A percentile compares a stretch with the other conserved stretches of the same genome.
These are phyloP conservation scores for Melanotaenia boesemani DNA, from an alignment of 2,797 vertebrate genomes.

Conservation along the genomic window DNA sequence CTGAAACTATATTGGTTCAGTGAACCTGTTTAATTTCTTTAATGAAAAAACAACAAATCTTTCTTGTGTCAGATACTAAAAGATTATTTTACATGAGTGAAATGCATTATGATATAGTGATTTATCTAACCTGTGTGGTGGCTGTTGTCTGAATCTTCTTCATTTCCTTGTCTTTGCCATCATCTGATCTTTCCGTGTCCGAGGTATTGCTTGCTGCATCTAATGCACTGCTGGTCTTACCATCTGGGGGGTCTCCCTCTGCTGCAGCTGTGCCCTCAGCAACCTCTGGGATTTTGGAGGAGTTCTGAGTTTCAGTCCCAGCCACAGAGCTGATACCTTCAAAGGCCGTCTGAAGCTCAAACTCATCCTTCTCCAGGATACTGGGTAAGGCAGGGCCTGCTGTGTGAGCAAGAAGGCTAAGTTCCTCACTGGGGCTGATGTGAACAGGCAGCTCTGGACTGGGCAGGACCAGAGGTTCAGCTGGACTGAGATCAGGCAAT, in stretches of 20 bases:
- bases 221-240: slow-evolving; percentile 56
- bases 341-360: slow-evolving; percentile 87
- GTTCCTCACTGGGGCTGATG: slow-evolving; percentile 85
- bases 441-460: slow-evolving; percentile 81
- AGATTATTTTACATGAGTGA: background rate
- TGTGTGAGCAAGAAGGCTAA: slow-evolving; percentile 90
- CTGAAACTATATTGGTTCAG: slow-evolving; percentile 1
- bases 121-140: slow-evolving; percentile 89
- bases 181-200: slow-evolving; percentile 90
- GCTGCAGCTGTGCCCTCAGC: slow-evolving; percentile 76
- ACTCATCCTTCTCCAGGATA: slow-evolving; percentile 90
- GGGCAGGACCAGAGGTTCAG: slow-evolving; percentile 85
- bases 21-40: slow-evolving; percentile 4
- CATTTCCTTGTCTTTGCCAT: slow-evolving; percentile 90
- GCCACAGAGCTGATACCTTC: slow-evolving; percentile 82
- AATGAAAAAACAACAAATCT: slow-evolving; percentile 54
- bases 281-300: slow-evolving; percentile 82
- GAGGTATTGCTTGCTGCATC: slow-evolving; percentile 86
- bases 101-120: background rate
- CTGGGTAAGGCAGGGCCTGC: slow-evolving; percentile 80
- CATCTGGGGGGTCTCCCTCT: slow-evolving; percentile 78
- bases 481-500: slow-evolving; percentile 87
- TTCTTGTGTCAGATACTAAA: background rate
- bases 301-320: slow-evolving; percentile 71
- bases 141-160: slow-evolving; percentile 93